Base-by-base conservation (phyloP, 2,113 vertebrate genomes). In the Scortum barcoo region DNA sequence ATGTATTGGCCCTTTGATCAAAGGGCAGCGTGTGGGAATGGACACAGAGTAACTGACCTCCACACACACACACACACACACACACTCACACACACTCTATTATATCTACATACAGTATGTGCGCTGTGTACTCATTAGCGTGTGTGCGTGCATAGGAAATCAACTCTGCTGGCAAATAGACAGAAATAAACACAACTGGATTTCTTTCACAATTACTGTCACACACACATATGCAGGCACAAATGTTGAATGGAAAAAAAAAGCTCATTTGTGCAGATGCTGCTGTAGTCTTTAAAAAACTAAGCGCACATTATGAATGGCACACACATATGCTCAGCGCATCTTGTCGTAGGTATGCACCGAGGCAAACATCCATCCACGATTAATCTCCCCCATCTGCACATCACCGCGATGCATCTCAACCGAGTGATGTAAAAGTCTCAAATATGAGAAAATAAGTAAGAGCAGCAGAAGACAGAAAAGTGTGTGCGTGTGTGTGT, bases 1-100 rank as follows among this genome's bases (percentile, higher is more conserved):
- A 88, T 86, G 84, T 78, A n/a, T n/a, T n/a, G 89, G 80, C 72
- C 81, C 80, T 89, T 85, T 89, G 89, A 93, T 92, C 89, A 90
- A 81, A 86, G 88, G 78, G 48, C 88, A 83, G 86, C 60, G 14
- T 83, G 86, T 66, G 87, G 88, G 80, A 83, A 84, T 72, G 89
- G 89, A 90, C 76, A 33, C 78, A 48, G 80, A 89, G 86, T 88
- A 87, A 40, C 58, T 90, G 86, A 87, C 74, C 90, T 72, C 66
- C 74, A 42, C 66, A 42, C 60, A 53, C 73, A 54, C 19, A 65
- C 20, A 38, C 62, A 71, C 79, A 77, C 76, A 86, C 54, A 53
- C 51, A 66, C 50, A 72, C 44, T 73, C 57, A 63, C 56, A 67
- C 50, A 77, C 36, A 48, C 22, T n/a, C n/a, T n/a, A n/a, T n/a